phyloP scores from a whole-genome alignment of 2,113 vertebrate genomes.

The Rhynchopsitta pachyrhyncha region DNA sequence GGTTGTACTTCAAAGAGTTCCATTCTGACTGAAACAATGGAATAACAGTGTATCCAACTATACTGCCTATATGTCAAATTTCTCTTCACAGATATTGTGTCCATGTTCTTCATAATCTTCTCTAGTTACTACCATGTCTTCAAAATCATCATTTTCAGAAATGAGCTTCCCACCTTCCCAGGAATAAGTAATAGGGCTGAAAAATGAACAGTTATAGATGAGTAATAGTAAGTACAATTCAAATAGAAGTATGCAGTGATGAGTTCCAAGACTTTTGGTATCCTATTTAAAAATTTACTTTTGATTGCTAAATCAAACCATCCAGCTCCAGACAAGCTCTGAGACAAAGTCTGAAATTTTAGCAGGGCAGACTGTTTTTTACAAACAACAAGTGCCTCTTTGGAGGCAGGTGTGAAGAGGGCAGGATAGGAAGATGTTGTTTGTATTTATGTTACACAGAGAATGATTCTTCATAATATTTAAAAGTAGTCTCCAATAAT shows the following conservation, averaged over 20 bases:
- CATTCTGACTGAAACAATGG: not conserved
- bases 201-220: slow-evolving; percentile 33
- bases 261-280: not conserved
- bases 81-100: slow-evolving; percentile 94
- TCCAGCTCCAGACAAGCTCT: not conserved
- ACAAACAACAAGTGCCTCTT: not conserved
- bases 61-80: slow-evolving; percentile 90
- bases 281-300: not conserved
- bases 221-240: not conserved
- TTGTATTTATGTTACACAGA: not conserved
- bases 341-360: not conserved
- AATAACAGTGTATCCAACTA: not conserved
- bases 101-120: slow-evolving; percentile 98
- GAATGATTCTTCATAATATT: not conserved
- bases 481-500: not conserved
- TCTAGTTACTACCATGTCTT: slow-evolving; percentile 94
- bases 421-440: not conserved
- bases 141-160: slow-evolving; percentile 93
- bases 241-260: not conserved
- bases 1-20: not conserved
- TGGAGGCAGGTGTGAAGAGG: not conserved
- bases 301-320: not conserved
- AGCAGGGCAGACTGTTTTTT: not conserved
- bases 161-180: slow-evolving; percentile 97
- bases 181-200: slow-evolving; percentile 89